Evolutionary conservation across 2,113 vertebrate genomes (phyloP).

Genomic region (Pogona vitticeps): DNA sequence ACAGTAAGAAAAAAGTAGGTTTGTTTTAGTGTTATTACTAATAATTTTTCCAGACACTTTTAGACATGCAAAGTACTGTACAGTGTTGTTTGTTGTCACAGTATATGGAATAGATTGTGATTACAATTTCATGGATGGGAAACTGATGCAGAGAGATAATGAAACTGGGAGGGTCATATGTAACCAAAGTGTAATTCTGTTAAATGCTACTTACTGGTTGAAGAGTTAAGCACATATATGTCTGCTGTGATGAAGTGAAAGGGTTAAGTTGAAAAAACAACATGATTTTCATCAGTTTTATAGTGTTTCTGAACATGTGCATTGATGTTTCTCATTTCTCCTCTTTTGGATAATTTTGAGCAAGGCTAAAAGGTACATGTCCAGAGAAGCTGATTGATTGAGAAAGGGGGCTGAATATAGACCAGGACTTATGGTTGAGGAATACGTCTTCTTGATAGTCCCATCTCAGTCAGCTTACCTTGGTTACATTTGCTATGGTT

Average conservation of each 20-base stretch:
- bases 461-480: neutral
- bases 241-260: neutral
- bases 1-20: constrained; percentile 85
- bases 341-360: too few relatives aligned
- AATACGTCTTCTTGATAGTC: neutral
- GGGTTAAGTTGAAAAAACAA: too few relatives aligned
- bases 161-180: too few relatives aligned
- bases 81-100: neutral
- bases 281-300: too few relatives aligned
- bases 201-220: neutral
- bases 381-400: neutral
- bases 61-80: neutral
- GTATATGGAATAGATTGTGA: neutral
- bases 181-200: neutral
- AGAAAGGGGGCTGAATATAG: neutral
- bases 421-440: too few relatives aligned
- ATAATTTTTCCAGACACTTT: neutral
- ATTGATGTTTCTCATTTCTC: too few relatives aligned
- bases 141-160: neutral
- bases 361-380: too few relatives aligned
- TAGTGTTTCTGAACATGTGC: neutral
- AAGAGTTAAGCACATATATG: neutral
- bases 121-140: neutral
- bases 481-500: too few relatives aligned
- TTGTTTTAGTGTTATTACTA: neutral